Conservation (phyloP, 2,888 invertebrate species). For the Oithona nana region DNA sequence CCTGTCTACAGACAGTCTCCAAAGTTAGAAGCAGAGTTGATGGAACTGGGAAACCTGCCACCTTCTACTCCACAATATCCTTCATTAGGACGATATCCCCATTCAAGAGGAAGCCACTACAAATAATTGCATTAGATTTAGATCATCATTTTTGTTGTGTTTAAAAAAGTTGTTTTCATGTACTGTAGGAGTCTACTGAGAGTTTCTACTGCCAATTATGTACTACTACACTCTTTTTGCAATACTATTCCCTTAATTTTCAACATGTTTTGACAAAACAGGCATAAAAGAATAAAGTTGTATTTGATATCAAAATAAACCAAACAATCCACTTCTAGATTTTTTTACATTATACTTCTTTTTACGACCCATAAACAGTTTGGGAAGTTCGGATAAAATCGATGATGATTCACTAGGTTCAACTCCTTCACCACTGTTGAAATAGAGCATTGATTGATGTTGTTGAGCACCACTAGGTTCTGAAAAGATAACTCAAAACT, state of each 20-base stretch:
- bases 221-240: too few species aligned
- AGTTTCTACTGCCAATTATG: too few species aligned
- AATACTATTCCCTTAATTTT: too few species aligned
- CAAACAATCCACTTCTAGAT: background rate
- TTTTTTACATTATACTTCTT: background rate
- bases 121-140: too few species aligned
- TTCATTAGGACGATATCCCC: too few species aligned
- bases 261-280: too few species aligned
- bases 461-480: background rate
- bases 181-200: too few species aligned
- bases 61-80: background rate
- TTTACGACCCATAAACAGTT: background rate
- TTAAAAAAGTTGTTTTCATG: too few species aligned
- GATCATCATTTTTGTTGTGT: too few species aligned
- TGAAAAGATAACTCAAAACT: background rate
- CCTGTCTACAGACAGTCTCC: background rate
- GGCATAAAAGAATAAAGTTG: too few species aligned
- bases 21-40: constrained; percentile 3
- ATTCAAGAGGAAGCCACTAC: too few species aligned
- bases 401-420: background rate
- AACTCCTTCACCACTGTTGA: background rate
- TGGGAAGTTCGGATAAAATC: background rate
- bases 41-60: constrained; percentile 7
- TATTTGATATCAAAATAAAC: background rate
- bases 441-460: background rate